phyloP scores from a whole-genome alignment of 2,888 invertebrate genomes.

The Orgyia antiqua region DNA sequence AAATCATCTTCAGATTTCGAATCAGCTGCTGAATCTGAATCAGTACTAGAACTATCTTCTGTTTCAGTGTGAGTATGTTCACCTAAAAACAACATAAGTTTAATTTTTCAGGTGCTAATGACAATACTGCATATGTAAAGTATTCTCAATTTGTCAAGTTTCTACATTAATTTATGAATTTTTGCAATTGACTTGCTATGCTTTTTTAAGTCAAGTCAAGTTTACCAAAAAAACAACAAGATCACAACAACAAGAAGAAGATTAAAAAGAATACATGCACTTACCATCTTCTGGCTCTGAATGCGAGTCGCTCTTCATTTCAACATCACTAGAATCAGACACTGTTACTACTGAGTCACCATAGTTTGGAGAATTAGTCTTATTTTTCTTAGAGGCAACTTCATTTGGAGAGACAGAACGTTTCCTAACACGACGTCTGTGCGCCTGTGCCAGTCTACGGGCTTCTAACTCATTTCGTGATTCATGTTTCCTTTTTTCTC shows the following conservation, averaged over 20 bases:
- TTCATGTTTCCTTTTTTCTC: constrained; percentile 86
- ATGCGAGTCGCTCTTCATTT: constrained; percentile 63
- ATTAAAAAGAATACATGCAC: constrained; percentile 4
- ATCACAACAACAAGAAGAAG: neutral
- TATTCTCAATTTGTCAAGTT: too few relatives aligned
- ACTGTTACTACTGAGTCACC: constrained; percentile 67
- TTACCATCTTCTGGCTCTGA: constrained; percentile 68
- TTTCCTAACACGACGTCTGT: constrained; percentile 72
- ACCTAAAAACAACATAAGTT: too few relatives aligned
- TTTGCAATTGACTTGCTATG: too few relatives aligned
- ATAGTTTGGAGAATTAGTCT: constrained; percentile 53
- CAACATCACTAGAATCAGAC: constrained; percentile 70
- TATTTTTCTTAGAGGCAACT: constrained; percentile 52
- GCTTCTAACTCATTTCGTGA: constrained; percentile 86
- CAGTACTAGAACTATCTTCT: constrained; percentile 63
- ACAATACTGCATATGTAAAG: too few relatives aligned
- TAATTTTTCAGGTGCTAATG: too few relatives aligned
- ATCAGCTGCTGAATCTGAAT: constrained; percentile 55
- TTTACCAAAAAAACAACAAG: too few relatives aligned
- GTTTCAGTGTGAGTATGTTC: constrained; percentile 71
- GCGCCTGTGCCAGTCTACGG: constrained; percentile 80
- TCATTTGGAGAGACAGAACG: constrained; percentile 55
- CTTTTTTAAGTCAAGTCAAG: too few relatives aligned
- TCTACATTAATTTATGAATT: too few relatives aligned
- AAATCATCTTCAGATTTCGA: constrained; percentile 58